Evolutionary conservation across 2,113 vertebrate species (phyloP).

Genomic region (Actinemys pallida): DNA sequence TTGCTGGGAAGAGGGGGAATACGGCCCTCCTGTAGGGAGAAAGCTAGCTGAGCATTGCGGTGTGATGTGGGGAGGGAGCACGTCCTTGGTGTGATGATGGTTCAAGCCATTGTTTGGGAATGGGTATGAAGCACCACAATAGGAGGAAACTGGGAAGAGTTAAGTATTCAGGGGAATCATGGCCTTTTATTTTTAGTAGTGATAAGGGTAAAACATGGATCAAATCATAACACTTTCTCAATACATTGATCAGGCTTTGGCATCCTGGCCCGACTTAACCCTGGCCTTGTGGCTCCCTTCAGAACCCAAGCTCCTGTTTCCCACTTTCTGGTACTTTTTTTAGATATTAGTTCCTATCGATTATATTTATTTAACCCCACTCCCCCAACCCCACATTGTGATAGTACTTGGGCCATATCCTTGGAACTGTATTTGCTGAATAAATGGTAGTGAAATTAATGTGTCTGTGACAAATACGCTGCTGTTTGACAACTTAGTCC

Average conservation of each 20-base stretch:
- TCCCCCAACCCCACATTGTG: not conserved
- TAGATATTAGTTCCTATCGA: not conserved
- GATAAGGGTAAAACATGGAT: not conserved
- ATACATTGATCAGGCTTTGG: not conserved
- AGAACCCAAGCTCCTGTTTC: not conserved
- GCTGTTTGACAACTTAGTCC: not conserved
- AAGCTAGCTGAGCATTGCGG: not conserved
- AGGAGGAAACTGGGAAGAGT: not conserved
- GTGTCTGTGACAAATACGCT: not conserved
- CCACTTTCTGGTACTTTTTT: not conserved
- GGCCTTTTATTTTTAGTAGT: not conserved
- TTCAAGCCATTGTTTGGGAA: not conserved
- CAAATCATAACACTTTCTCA: not conserved
- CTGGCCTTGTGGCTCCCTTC: not conserved
- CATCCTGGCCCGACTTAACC: fast-evolving
- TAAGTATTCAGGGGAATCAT: not conserved
- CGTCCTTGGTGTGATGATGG: fast-evolving
- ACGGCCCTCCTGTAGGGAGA: not conserved
- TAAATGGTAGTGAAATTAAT: not conserved
- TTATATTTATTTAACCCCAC: not conserved
- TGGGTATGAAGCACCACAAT: not conserved
- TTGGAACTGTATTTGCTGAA: not conserved
- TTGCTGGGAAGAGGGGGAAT: not conserved
- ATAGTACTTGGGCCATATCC: fast-evolving
- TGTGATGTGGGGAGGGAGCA: not conserved